Percentiles rank a stretch among this genome's conserved stretches.
phyloP scores from a whole-genome alignment of 2,888 invertebrate genomes.

The Eledona agricola region DNA sequence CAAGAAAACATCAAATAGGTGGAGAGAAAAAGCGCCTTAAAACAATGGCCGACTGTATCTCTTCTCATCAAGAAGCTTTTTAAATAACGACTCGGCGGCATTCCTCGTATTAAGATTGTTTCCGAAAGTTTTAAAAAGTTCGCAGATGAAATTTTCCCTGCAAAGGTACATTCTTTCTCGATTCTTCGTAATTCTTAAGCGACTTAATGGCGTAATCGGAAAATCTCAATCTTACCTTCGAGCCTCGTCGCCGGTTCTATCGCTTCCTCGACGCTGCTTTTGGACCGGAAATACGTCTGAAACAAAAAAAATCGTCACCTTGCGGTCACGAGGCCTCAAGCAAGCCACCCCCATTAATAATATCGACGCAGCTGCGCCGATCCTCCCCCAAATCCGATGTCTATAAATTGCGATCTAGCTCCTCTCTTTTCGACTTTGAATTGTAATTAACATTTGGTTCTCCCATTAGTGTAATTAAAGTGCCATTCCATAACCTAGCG shows the following conservation, averaged over 20 bases:
- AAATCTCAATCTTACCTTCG: conserved; percentile 51
- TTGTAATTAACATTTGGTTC: conserved; percentile 79
- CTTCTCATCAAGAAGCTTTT: conserved; percentile 50
- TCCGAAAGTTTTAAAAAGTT: conserved; percentile 52
- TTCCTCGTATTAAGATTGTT: conserved; percentile 58
- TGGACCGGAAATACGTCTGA: conserved; percentile 53
- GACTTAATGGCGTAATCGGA: conserved; percentile 19
- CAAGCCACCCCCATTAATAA: conserved; percentile 54
- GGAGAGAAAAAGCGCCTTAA: conserved; percentile 45
- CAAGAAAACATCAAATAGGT: conserved; percentile 55
- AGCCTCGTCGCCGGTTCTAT: conserved; percentile 54
- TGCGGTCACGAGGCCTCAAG: neutral
- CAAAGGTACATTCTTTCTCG: conserved; percentile 54
- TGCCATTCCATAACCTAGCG: conserved; percentile 71
- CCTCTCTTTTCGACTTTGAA: conserved; percentile 72
- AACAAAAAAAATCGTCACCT: conserved; percentile 37
- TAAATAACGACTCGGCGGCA: conserved; percentile 53
- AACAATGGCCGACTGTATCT: conserved; percentile 51
- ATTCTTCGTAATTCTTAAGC: conserved; percentile 51
- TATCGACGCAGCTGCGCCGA: conserved; percentile 60
- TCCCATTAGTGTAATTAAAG: conserved; percentile 83
- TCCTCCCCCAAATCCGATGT: conserved; percentile 53
- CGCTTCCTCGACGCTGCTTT: conserved; percentile 47
- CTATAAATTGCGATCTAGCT: conserved; percentile 60
- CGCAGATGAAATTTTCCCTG: conserved; percentile 55